Evolutionary conservation across 2,113 vertebrate genomes (phyloP), one percentile per base, ranked within the genome.

Genomic region (Varanus komodoensis): DNA sequence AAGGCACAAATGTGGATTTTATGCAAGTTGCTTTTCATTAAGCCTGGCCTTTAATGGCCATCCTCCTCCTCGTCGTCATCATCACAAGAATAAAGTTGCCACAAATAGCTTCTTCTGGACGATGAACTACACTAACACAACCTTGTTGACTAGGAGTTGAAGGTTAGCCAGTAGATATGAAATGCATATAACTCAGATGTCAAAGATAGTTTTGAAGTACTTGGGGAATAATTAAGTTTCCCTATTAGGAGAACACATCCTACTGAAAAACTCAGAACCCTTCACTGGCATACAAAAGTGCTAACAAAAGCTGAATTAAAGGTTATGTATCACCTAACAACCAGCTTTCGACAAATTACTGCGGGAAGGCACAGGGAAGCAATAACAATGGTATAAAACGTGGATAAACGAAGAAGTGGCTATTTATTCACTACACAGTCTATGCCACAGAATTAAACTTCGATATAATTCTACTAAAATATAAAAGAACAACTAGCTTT

Each of bases 231-330:
- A 97, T 96, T 96, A 97, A 87, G 84, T 90, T 93, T 95, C 91
- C 89, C 90, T 96, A 57, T 96, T 96, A 96, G 64, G 71, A 93
- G 67, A 79, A 89, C 9, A 9, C 5, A 8, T 94, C 93, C 93
- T 93, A 91, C 90, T 93, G 94, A 96, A 97, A 96, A 95, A 92
- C 93, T 96, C 94, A 94, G 92, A 97, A 95, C 92, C 96, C 95
- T 92, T 98, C 95, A 96, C 95, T 97, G 97, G 97, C 97, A 98
- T 96, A 97, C 96, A 97, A 97, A 99, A 98, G 95, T 98, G 98
- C 98, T 97, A 98, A 98, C 98, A 98, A 96, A 97, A 96, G 97
- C 97, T 97, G 97, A 98, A 98, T 98, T 98, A 98, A 99, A 99
- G 98, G 98, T 98, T 98, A 98, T 86, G 73, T 91, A 95, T 95